These are phyloP conservation scores for Gandaritis pyraliata DNA, from an alignment of 2,888 invertebrate genomes.

Conservation along the genomic window DNA sequence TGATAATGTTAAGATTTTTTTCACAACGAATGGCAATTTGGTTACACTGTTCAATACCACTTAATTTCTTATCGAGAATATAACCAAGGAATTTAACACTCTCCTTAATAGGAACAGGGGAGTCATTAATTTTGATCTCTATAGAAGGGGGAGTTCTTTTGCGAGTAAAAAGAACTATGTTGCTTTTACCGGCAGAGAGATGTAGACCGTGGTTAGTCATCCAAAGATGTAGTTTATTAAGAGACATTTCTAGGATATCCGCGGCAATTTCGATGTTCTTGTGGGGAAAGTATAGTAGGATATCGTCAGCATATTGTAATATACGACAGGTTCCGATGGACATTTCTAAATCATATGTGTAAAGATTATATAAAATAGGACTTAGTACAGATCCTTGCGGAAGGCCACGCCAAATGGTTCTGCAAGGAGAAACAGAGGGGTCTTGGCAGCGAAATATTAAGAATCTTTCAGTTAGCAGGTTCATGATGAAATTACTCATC, in stretches of 20 bases:
- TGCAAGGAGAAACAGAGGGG: background rate
- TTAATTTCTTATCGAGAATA: too few species aligned
- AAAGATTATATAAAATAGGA: background rate
- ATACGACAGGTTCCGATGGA: background rate
- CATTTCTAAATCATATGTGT: background rate
- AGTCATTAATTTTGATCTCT: too few species aligned
- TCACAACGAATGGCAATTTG: too few species aligned
- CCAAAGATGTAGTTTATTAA: too few species aligned
- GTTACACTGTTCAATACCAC: too few species aligned
- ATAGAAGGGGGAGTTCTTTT: too few species aligned
- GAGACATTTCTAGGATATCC: too few species aligned
- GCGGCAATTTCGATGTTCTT: background rate
- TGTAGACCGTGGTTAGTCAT: too few species aligned
- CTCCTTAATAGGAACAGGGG: too few species aligned
- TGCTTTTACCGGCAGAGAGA: conserved; percentile 1
- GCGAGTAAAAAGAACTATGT: background rate
- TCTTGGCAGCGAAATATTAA: background rate
- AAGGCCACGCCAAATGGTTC: background rate
- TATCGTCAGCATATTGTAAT: background rate
- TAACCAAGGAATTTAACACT: too few species aligned
- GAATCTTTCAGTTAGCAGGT: background rate
- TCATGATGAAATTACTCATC: background rate
- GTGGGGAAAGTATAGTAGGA: background rate
- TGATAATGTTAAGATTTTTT: too few species aligned
- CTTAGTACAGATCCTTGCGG: background rate